Conservation (phyloP, 1,140 invertebrate genomes). For the Glomeris maerens region DNA sequence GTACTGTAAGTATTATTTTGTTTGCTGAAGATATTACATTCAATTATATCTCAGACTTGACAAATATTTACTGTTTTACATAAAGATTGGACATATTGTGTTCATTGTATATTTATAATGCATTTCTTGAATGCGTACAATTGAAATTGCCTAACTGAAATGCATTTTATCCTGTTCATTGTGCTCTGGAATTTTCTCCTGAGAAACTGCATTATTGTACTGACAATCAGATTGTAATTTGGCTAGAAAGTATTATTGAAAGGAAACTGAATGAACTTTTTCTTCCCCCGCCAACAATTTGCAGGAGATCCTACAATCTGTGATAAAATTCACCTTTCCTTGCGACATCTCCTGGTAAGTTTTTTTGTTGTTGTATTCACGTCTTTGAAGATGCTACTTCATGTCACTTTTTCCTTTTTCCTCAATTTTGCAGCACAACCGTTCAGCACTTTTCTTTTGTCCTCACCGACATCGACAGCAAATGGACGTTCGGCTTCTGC, state of each 20-base stretch:
- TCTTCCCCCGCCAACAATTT: constrained; percentile 11
- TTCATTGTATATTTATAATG: no score
- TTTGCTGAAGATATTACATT: not conserved
- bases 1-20: not conserved
- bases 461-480: constrained; percentile 77
- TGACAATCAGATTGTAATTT: constrained; percentile 38
- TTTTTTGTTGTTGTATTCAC: not conserved
- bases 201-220: constrained; percentile 61
- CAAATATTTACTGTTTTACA: no score
- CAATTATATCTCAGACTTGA: no score
- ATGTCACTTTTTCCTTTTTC: not conserved
- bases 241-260: not conserved
- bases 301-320: constrained; percentile 53
- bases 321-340: constrained; percentile 72
- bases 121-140: not conserved
- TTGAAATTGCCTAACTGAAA: constrained; percentile 1
- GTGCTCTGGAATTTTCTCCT: constrained; percentile 42
- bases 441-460: constrained; percentile 86
- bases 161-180: not conserved
- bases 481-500: constrained; percentile 92
- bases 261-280: not conserved
- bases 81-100: no score
- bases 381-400: not conserved
- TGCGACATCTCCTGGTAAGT: constrained; percentile 62
- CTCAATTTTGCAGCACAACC: constrained; percentile 39